Percentiles rank a stretch among this genome's conserved stretches.
These are phyloP conservation scores for Bradypodion ventrale DNA, from an alignment of 2,797 vertebrate species.

Conservation along the genomic window DNA sequence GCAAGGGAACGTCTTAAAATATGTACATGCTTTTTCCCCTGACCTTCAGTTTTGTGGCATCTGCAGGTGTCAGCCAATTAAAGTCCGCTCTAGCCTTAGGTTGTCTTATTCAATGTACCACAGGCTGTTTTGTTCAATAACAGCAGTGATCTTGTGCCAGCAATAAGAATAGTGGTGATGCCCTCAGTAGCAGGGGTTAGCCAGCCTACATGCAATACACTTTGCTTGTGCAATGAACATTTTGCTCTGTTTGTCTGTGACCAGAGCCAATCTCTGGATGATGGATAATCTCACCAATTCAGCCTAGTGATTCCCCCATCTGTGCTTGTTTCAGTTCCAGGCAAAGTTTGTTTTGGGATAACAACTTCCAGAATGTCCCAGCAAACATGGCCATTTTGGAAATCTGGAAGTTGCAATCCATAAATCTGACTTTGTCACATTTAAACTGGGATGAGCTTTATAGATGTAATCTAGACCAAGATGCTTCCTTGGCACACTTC, in stretches of 20 bases:
- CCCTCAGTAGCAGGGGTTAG: constrained; percentile 32
- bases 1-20: background rate
- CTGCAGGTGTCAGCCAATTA: constrained; percentile 55
- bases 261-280: background rate
- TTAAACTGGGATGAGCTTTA: no score
- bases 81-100: constrained; percentile 45
- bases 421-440: no score
- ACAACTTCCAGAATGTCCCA: no score
- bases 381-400: no score
- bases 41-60: constrained; percentile 32
- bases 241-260: background rate
- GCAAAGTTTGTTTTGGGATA: no score
- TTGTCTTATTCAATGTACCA: constrained; percentile 32
- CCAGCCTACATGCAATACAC: constrained; percentile 19
- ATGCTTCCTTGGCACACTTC: background rate
- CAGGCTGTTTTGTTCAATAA: constrained; percentile 4
- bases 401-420: no score
- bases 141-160: constrained; percentile 43
- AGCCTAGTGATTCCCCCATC: background rate
- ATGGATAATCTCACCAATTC: background rate
- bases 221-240: constrained; percentile 6
- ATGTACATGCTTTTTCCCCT: background rate
- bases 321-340: no score
- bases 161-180: constrained; percentile 41
- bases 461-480: background rate